phyloP scores from a whole-genome alignment of 2,797 vertebrate genomes.

The Crocodylus rhombifer region DNA sequence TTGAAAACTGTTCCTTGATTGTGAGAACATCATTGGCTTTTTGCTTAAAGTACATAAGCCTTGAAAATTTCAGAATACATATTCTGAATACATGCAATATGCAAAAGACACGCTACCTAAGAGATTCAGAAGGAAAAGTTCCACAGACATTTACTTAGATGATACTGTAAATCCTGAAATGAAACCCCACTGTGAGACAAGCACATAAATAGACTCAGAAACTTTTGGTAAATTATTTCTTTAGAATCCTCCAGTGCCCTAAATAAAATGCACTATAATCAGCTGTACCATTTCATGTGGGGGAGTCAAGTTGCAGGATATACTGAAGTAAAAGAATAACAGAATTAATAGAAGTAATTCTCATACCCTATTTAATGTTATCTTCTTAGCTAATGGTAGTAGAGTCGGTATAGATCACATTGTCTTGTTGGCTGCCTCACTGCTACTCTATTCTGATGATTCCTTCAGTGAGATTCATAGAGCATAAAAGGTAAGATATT shows the following conservation, averaged over 20 bases:
- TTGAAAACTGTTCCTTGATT: neutral
- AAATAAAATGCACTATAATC: neutral
- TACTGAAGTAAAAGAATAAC: neutral
- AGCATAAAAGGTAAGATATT: neutral
- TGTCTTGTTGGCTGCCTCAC: neutral
- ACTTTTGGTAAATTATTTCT: neutral
- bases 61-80: neutral
- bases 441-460: accelerated
- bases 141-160: accelerated
- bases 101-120: neutral
- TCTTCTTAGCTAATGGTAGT: neutral
- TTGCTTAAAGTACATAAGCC: neutral
- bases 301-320: neutral
- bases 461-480: neutral
- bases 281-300: neutral
- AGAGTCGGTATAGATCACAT: neutral
- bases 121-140: neutral
- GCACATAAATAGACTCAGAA: neutral
- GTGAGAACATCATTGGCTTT: neutral
- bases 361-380: neutral
- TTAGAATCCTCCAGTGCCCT: neutral
- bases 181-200: neutral
- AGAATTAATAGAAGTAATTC: neutral
- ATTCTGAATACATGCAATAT: neutral
- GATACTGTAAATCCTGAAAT: neutral